Evolutionary conservation across 2,113 vertebrate species (phyloP).

Genomic region (Balaenoptera acutorostrata): DNA sequence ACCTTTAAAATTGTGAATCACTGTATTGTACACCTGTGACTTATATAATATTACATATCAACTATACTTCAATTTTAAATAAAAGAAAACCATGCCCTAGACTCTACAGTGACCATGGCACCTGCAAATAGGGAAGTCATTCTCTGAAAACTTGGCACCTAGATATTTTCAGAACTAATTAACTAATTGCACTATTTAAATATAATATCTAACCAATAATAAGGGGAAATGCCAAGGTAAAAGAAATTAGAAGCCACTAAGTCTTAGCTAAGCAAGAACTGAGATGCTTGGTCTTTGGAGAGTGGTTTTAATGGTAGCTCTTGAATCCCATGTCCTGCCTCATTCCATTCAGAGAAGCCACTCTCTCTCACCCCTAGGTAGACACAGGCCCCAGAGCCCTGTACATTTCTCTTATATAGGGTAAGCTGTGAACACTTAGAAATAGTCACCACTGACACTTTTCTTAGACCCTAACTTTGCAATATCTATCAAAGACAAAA

Average conservation of each 20-base stretch:
- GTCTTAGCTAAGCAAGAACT: not conserved
- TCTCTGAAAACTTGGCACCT: not conserved
- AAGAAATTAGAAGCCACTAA: not conserved
- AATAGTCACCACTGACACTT: not conserved
- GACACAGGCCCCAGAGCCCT: not conserved
- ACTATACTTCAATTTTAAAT: not conserved
- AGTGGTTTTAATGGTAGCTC: not conserved
- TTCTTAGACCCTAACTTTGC: not conserved
- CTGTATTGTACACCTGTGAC: not conserved
- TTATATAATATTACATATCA: not conserved
- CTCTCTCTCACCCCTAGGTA: not conserved
- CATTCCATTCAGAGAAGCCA: not conserved
- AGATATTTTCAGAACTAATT: slow-evolving; percentile 1
- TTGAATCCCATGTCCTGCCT: not conserved
- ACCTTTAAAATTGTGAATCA: not conserved
- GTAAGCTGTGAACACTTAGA: not conserved
- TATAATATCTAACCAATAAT: not conserved
- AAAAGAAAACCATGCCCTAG: not conserved
- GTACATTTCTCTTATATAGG: not conserved
- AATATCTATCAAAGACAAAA: not conserved
- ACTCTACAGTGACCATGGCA: not conserved
- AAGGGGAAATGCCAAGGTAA: not conserved
- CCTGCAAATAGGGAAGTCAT: not conserved
- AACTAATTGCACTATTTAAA: slow-evolving; percentile 4
- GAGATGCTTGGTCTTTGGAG: not conserved